Percentiles rank a stretch among this genome's conserved stretches.
Evolutionary conservation across 23 tunicate species (phyloP).

Genomic region (Trididemnum miniatum): DNA sequence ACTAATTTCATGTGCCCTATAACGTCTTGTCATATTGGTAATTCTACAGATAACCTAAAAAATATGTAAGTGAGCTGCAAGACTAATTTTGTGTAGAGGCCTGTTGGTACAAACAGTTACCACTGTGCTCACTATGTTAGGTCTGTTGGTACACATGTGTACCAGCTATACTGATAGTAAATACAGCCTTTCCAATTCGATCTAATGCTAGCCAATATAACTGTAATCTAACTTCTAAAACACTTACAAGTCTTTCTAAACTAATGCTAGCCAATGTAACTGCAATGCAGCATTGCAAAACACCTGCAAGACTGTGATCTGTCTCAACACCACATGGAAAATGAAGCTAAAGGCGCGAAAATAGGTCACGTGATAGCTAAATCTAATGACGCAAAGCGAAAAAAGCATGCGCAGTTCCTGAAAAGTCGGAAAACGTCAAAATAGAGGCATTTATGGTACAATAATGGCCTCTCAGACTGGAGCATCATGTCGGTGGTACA

Average conservation of each 20-base stretch:
- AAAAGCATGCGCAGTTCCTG: constrained; percentile 5
- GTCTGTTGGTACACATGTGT: constrained; percentile 7
- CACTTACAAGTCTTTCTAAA: not conserved
- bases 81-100: constrained; percentile 21
- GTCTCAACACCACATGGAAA: not conserved
- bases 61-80: constrained; percentile 7
- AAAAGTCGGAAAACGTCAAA: constrained; percentile 12
- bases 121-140: not conserved
- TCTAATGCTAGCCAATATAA: constrained; percentile 13
- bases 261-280: too few relatives aligned
- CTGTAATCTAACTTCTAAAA: not conserved
- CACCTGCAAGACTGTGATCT: too few relatives aligned
- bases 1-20: constrained; percentile 11
- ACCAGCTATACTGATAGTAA: not conserved
- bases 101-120: constrained; percentile 17
- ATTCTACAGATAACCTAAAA: constrained; percentile 7
- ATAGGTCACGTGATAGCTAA: not conserved
- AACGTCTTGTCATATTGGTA: not conserved
- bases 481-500: constrained; percentile 3
- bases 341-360: constrained; percentile 7
- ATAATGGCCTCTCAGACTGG: constrained; percentile 18
- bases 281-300: too few relatives aligned
- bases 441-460: not conserved
- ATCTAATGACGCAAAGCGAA: not conserved
- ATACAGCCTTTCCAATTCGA: not conserved